Conservation (phyloP, 2,888 invertebrate genomes). For the Junonia oenone region DNA sequence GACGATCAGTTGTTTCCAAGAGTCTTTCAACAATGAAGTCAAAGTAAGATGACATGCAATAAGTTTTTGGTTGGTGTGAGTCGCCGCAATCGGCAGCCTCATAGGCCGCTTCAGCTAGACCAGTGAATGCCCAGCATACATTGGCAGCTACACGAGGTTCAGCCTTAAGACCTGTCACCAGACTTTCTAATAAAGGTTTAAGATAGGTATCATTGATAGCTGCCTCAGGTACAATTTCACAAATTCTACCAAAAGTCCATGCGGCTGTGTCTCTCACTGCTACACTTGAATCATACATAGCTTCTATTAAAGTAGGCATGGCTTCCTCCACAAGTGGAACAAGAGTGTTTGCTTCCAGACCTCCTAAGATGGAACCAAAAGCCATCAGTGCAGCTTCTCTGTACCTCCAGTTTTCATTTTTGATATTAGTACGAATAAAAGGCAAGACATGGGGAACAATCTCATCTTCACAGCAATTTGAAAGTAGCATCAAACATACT, state of each 20-base stretch:
- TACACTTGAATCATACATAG: slow-evolving; percentile 96
- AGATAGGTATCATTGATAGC: slow-evolving; percentile 93
- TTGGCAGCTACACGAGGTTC: slow-evolving; percentile 98
- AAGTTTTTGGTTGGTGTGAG: slow-evolving; percentile 90
- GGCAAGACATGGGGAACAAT: slow-evolving; percentile 97
- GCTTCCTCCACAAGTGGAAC: slow-evolving; percentile 97
- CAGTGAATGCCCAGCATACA: slow-evolving; percentile 99
- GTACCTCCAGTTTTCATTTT: slow-evolving; percentile 93
- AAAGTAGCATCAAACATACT: slow-evolving; percentile 97
- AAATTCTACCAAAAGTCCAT: slow-evolving; percentile 98
- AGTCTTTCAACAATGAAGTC: slow-evolving; percentile 95
- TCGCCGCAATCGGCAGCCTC: slow-evolving; percentile 88
- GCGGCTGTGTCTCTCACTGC: slow-evolving; percentile 98
- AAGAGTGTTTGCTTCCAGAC: slow-evolving; percentile 91
- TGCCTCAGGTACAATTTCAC: slow-evolving; percentile 97
- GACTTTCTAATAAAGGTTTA: slow-evolving; percentile 88
- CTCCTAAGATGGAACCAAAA: slow-evolving; percentile 96
- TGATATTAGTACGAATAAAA: slow-evolving; percentile 97
- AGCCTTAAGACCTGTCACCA: slow-evolving; percentile 91
- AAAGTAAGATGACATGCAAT: slow-evolving; percentile 95
- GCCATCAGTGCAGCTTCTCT: slow-evolving; percentile 99
- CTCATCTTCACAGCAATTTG: slow-evolving; percentile 98
- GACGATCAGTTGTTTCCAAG: slow-evolving; percentile 95
- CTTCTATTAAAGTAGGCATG: slow-evolving; percentile 95
- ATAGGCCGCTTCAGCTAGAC: slow-evolving; percentile 97